These are phyloP conservation scores for Glaucomys volans DNA, from an alignment of 2,113 vertebrate genomes.

Conservation along the genomic window DNA sequence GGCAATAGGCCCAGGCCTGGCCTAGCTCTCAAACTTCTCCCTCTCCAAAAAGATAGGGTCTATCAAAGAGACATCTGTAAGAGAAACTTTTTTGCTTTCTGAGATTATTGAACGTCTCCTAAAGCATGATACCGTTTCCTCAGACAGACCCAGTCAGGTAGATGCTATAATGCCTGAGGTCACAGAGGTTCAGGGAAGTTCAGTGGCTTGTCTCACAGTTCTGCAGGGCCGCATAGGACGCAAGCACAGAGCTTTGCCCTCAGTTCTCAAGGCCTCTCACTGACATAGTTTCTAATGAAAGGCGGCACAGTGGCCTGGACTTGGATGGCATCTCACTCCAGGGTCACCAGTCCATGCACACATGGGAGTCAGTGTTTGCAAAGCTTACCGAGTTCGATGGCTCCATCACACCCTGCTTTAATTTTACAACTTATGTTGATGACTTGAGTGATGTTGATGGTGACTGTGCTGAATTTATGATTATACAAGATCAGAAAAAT, in stretches of 20 bases:
- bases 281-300: background rate
- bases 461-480: constrained; percentile 42
- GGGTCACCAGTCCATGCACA: background rate
- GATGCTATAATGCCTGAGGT: background rate
- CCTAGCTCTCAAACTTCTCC: background rate
- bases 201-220: background rate
- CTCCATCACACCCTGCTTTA: background rate
- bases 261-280: background rate
- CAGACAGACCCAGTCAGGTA: background rate
- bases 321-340: background rate
- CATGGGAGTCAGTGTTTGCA: constrained; percentile 30
- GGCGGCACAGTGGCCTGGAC: background rate
- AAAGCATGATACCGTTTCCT: background rate
- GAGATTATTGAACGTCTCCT: background rate
- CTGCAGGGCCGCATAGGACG: background rate
- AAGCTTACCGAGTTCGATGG: constrained; percentile 46
- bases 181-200: background rate
- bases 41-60: background rate
- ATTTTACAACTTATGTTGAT: constrained; percentile 61
- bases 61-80: background rate
- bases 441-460: constrained; percentile 57
- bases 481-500: constrained; percentile 17
- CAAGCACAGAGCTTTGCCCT: background rate
- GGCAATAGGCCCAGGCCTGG: background rate
- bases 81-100: background rate